Conservation (phyloP, 2,888 invertebrate genomes). For the Cataglyphis livida region DNA sequence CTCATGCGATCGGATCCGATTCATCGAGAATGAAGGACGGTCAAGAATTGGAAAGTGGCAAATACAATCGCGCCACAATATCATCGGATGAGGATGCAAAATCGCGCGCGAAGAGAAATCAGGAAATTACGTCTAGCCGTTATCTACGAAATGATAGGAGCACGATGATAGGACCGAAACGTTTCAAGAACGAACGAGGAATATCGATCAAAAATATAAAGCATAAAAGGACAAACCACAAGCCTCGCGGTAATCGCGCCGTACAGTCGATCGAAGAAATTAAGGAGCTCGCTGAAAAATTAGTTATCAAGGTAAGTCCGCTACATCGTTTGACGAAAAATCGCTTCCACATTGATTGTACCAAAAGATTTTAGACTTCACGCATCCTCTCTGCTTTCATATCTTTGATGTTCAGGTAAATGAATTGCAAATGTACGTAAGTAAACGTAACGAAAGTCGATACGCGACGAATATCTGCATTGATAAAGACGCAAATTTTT, state of each 20-base stretch:
- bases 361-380: background rate
- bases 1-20: background rate
- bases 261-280: conserved; percentile 74
- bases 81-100: conserved; percentile 25
- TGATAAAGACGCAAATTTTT: conserved; percentile 8
- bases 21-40: background rate
- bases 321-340: background rate
- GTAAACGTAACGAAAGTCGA: conserved; percentile 14
- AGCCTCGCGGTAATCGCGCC: conserved; percentile 37
- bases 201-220: background rate
- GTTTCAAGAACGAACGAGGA: background rate
- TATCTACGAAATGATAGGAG: background rate
- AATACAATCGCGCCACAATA: background rate
- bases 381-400: background rate
- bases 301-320: conserved; percentile 76
- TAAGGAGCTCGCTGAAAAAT: conserved; percentile 71
- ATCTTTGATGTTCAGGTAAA: conserved; percentile 60
- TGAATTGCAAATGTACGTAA: conserved; percentile 67
- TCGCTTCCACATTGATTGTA: background rate
- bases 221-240: background rate
- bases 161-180: background rate
- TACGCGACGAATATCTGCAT: conserved; percentile 39
- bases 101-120: conserved; percentile 57
- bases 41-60: background rate
- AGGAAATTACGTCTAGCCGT: conserved; percentile 14